Base-by-base conservation (phyloP, 2,113 vertebrate genomes). In the Mandrillus leucophaeus region DNA sequence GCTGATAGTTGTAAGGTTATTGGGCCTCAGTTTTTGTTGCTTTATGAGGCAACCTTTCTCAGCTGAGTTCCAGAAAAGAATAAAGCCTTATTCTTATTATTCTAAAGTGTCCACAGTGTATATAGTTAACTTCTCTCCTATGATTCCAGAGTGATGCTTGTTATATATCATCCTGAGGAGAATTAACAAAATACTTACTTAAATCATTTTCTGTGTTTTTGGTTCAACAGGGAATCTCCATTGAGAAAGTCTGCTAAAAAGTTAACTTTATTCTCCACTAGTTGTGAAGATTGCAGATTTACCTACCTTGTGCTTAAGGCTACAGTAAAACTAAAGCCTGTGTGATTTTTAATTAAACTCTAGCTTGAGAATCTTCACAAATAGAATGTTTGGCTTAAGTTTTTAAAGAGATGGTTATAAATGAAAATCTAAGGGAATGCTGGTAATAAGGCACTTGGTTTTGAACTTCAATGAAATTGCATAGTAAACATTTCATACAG, bases 371-470 rank as follows among this genome's bases (percentile, higher is more conserved):
- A 50, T 25, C 70, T 97, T 95, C 83, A 76, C 52, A 83, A 32
- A 45, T 55, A 86, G n/a, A 90, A 20, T 64, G 35, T 89, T 84
- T 81, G 6, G 70, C 73, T 82, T 68, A 68, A 79, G 23, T 68
- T 93, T 92, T 96, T 96, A 50, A 91, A 93, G 50, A 45, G 38
- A 45, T 91, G 18, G 64, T 93, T 96, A 38, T 45, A 94, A 90
- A 64, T 82, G 45, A 83, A 96, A 96, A 68, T 83, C 45, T 93
- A 55, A 73, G 22, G 40, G 40, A 75, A 86, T 91, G 32, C 20
- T 91, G 32, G 1, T 70, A 80, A 14, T 95, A 75, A 97, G 35
- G 25, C n/a, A 90, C 5, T 95, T 95, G 8, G 16, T 97, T 75
- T 96, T 86, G 55, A 97, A 79, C 25, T 85, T 82, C 40, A 85